A percentile compares a stretch with the other conserved stretches of the same genome.
phyloP scores from a whole-genome alignment of 2,888 invertebrate species.

The Troilus luridus region DNA sequence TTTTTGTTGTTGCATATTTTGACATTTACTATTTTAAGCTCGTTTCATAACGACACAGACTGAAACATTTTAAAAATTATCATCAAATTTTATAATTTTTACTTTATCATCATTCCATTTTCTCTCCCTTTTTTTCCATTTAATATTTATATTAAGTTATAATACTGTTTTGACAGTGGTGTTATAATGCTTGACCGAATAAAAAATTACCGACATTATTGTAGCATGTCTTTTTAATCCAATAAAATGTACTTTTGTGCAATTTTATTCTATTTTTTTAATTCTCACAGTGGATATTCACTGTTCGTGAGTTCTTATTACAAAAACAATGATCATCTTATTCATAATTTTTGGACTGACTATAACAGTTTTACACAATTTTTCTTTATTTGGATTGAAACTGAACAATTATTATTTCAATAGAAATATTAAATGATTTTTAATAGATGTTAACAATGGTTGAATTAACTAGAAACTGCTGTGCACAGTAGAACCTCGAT shows the following conservation, averaged over 20 bases:
- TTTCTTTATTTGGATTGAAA: neutral
- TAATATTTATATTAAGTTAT: neutral
- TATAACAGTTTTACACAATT: neutral
- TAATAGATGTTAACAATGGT: neutral
- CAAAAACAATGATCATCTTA: neutral
- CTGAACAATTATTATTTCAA: neutral
- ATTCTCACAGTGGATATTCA: neutral
- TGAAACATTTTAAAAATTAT: neutral
- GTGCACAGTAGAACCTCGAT: constrained; percentile 1
- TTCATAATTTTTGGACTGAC: neutral
- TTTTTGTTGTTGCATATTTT: neutral
- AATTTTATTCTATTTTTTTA: neutral
- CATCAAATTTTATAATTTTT: neutral
- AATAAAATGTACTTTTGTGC: neutral
- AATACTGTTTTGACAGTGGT: neutral
- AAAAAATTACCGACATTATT: neutral
- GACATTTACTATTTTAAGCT: neutral
- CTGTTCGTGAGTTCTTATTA: neutral
- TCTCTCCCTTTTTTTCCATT: neutral
- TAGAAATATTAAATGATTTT: neutral
- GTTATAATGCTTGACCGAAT: constrained; percentile 20
- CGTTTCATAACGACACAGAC: neutral
- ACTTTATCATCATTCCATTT: neutral
- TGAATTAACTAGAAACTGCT: neutral
- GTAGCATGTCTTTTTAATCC: neutral